Evolutionary conservation across 1,140 invertebrate species (phyloP), one percentile per base, ranked within the genome.

Genomic region (Tetranychus cinnabarinus): DNA sequence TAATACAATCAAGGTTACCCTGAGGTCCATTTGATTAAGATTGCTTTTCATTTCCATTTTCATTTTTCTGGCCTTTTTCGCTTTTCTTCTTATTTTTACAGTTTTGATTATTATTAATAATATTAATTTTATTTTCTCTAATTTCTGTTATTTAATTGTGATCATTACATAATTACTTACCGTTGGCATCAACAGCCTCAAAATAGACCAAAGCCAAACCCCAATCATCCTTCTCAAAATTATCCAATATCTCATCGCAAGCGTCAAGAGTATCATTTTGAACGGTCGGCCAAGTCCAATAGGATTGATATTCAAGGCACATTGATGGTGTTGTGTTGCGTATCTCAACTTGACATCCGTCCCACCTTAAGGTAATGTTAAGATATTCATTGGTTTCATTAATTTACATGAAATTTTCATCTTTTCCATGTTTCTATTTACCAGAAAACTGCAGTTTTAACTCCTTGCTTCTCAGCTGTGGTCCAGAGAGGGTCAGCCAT

Each of bases 291-390:
- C 65, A 64, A 1, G 56, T 57, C 34, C 62, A 62, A 42, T 61
- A 64, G 35, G 60, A 63, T 47, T 63, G 64, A 34, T 66, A 64
- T 48, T 63, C 58, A 3, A 58, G 37, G 62, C 70, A 72, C 50
- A 59, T 67, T 6, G 67, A 67, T 2, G 70, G 68, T 8, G 61
- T 65, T 5, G 60, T 54, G 3, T 65, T 67, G 7, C 59, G 36
- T n/a, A 72, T 71, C n/a, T 56, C 57, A 31, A 72, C 68, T 57
- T 72, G 67, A 66, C 72, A 72, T 8, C 70, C 71, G 6, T 68
- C 67, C 70, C 71, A 72, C 58, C 58, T 59, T 31, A 56, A 52
- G n/a, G 50, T 8, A 47, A 47, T 8, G 13, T 47, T 8, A 47
- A 15, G 46, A n/a, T 15, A 47, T 2, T 47, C 23, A 8, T 47